Conservation (phyloP, 2,113 vertebrate genomes). For the Oryzias melastigma region DNA sequence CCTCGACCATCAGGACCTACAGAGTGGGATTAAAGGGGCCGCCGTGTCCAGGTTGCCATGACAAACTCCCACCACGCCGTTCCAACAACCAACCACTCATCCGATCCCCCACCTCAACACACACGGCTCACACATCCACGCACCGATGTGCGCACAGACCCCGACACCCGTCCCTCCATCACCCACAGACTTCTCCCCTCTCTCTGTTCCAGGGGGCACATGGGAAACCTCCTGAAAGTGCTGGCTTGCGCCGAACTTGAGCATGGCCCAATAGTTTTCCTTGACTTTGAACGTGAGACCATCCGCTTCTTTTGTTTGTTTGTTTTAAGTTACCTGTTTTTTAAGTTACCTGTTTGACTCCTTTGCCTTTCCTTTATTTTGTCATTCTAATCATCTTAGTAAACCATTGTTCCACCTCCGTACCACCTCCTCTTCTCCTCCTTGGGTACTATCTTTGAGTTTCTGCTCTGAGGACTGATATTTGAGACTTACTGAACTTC, state of each 20-base stretch:
- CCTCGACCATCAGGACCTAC: background rate
- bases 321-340: constrained; percentile 71
- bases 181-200: constrained; percentile 85
- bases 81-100: constrained; percentile 52
- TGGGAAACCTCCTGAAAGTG: constrained; percentile 97
- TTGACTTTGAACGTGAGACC: constrained; percentile 98
- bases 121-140: constrained; percentile 37
- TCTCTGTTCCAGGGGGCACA: constrained; percentile 93
- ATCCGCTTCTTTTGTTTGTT: constrained; percentile 76
- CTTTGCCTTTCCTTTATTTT: constrained; percentile 56
- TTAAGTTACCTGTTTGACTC: constrained; percentile 62
- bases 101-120: constrained; percentile 33
- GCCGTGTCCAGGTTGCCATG: constrained; percentile 55
- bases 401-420: constrained; percentile 37
- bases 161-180: constrained; percentile 74
- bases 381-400: constrained; percentile 33
- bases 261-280: constrained; percentile 96
- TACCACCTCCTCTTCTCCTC: constrained; percentile 2
- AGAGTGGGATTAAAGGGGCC: constrained; percentile 65
- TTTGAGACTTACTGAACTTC: constrained; percentile 50
- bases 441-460: constrained; percentile 18
- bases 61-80: constrained; percentile 48
- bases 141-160: constrained; percentile 55
- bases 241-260: constrained; percentile 94
- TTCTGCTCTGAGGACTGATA: constrained; percentile 59